phyloP scores from a whole-genome alignment of 2,888 invertebrate species.

The Cactoblastis cactorum region DNA sequence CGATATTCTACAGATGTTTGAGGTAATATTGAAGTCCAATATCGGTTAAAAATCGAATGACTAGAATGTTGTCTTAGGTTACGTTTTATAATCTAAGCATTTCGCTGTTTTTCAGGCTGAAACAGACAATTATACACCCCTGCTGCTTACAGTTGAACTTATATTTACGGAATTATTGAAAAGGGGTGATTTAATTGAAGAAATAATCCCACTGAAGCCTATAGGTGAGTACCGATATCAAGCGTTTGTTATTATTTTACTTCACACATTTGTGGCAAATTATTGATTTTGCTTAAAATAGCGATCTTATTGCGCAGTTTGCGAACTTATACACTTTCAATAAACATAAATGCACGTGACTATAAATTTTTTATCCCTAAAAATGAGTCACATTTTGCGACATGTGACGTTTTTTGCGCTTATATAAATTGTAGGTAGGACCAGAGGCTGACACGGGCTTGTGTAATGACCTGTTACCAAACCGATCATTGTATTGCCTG shows the following conservation, averaged over 20 bases:
- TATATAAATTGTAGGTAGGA: slow-evolving; percentile 35
- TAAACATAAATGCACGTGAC: not conserved
- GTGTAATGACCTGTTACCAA: slow-evolving; percentile 30
- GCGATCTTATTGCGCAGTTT: not conserved
- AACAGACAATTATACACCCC: slow-evolving; percentile 73
- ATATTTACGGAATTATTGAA: slow-evolving; percentile 84
- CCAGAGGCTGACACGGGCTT: slow-evolving; percentile 23
- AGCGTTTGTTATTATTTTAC: slow-evolving; percentile 22
- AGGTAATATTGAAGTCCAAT: slow-evolving; percentile 58
- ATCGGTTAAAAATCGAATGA: slow-evolving; percentile 15
- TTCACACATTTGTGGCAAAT: slow-evolving; percentile 28
- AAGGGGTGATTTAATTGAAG: slow-evolving; percentile 82
- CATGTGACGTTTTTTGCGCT: slow-evolving; percentile 43
- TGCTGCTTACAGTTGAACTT: slow-evolving; percentile 84
- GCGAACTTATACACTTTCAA: not conserved
- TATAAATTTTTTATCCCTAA: not conserved
- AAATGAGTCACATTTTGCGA: slow-evolving; percentile 35
- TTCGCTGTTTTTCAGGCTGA: slow-evolving; percentile 55
- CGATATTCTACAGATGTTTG: slow-evolving; percentile 84
- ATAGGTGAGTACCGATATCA: slow-evolving; percentile 52
- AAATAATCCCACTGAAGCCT: slow-evolving; percentile 79
- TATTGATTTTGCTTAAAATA: slow-evolving; percentile 45
- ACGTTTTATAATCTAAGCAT: slow-evolving; percentile 36
- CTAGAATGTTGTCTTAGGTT: slow-evolving; percentile 51
- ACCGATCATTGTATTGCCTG: not conserved